A percentile compares a stretch with the other conserved stretches of the same genome.
These are phyloP conservation scores for Holacanthus passer DNA, from an alignment of 2,113 vertebrate species.

Conservation along the genomic window DNA sequence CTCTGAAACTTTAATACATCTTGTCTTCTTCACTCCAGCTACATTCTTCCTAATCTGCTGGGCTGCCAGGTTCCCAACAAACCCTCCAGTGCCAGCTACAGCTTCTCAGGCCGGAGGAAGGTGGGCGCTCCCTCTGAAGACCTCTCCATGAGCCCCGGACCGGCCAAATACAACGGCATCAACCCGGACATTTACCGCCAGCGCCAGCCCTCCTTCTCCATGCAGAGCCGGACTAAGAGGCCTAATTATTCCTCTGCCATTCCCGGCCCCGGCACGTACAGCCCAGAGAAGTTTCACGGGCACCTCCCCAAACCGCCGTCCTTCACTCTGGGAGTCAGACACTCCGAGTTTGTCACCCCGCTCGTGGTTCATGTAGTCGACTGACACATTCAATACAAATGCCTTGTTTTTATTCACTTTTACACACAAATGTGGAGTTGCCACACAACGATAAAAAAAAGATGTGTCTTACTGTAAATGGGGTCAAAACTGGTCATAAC, in stretches of 20 bases:
- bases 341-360: constrained; percentile 85
- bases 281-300: constrained; percentile 83
- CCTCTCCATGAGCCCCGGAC: constrained; percentile 86
- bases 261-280: constrained; percentile 88
- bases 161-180: constrained; percentile 85
- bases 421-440: constrained; percentile 1
- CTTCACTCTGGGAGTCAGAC: constrained; percentile 87
- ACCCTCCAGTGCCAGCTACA: constrained; percentile 86
- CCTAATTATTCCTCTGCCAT: constrained; percentile 50
- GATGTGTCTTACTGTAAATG: neutral
- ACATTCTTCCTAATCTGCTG: constrained; percentile 88
- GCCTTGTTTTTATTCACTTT: constrained; percentile 36
- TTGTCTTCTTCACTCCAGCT: constrained; percentile 66
- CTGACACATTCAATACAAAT: constrained; percentile 44
- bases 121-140: constrained; percentile 80
- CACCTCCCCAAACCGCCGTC: constrained; percentile 84
- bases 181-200: constrained; percentile 84
- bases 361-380: constrained; percentile 76
- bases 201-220: constrained; percentile 88
- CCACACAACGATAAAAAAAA: neutral
- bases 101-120: constrained; percentile 73
- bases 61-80: constrained; percentile 84
- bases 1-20: neutral
- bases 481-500: neutral
- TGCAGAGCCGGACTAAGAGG: constrained; percentile 85